Evolutionary conservation across 2,888 invertebrate species (phyloP).

Genomic region (Xanthorhoe spadicearia): DNA sequence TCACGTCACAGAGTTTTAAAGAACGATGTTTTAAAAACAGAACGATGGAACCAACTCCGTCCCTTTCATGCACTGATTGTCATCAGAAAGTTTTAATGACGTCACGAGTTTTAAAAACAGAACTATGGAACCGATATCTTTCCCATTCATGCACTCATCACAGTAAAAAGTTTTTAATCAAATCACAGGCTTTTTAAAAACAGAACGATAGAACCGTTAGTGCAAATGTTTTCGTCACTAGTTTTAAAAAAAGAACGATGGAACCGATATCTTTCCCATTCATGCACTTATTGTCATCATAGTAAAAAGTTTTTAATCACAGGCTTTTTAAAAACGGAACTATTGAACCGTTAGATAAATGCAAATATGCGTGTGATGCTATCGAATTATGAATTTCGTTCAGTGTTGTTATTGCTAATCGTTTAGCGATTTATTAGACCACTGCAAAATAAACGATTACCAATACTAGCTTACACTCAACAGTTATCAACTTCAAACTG

Average conservation of each 20-base stretch:
- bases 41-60: background rate
- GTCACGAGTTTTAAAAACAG: too few species aligned
- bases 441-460: background rate
- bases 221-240: too few species aligned
- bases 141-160: too few species aligned
- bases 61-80: too few species aligned
- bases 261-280: too few species aligned
- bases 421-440: background rate
- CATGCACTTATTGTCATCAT: constrained; percentile 5
- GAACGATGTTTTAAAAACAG: background rate
- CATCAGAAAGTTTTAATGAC: too few species aligned
- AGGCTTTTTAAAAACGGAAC: background rate
- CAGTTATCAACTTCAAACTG: too few species aligned
- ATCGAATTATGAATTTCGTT: background rate
- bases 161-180: too few species aligned
- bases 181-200: too few species aligned
- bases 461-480: background rate
- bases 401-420: background rate
- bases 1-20: background rate
- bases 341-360: background rate
- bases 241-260: background rate
- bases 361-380: background rate
- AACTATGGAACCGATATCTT: too few species aligned
- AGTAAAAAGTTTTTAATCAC: background rate
- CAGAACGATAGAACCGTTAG: too few species aligned